phyloP scores from a whole-genome alignment of 2,797 vertebrate species.

The Epinephelus malabaricus region DNA sequence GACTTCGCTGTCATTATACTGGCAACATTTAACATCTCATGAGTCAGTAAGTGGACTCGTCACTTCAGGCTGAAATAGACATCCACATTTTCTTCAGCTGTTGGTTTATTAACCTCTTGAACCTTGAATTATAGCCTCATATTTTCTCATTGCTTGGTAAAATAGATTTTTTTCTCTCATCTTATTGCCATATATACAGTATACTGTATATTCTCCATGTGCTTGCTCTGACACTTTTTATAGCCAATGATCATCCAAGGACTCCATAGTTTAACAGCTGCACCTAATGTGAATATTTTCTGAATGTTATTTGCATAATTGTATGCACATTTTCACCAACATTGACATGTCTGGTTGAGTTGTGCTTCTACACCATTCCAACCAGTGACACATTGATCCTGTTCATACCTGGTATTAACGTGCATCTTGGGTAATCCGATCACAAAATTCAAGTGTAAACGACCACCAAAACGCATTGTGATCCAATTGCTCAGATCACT shows the following conservation, averaged over 20 bases:
- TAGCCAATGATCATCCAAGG: not conserved
- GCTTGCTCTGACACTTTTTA: not conserved
- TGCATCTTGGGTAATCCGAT: no score
- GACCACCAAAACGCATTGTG: no score
- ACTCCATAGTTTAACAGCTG: not conserved
- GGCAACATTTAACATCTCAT: conserved; percentile 18
- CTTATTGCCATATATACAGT: conserved; percentile 6
- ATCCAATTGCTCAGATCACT: no score
- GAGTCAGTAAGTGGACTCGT: conserved; percentile 8
- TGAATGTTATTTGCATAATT: not conserved
- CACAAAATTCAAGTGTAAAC: no score
- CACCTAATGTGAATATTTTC: not conserved
- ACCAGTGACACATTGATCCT: not conserved
- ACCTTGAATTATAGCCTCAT: conserved; percentile 5
- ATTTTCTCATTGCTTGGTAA: not conserved
- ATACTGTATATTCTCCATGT: not conserved
- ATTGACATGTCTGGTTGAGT: not conserved
- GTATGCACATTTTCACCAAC: not conserved
- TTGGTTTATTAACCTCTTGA: conserved; percentile 52
- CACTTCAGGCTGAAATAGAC: conserved; percentile 31
- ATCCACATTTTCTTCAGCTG: conserved; percentile 17
- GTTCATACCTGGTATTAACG: no score
- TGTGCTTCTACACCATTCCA: not conserved
- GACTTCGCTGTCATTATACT: conserved; percentile 13
- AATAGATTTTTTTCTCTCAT: not conserved